Conservation (phyloP, 2,113 vertebrate species). For the Microtus montanus region DNA sequence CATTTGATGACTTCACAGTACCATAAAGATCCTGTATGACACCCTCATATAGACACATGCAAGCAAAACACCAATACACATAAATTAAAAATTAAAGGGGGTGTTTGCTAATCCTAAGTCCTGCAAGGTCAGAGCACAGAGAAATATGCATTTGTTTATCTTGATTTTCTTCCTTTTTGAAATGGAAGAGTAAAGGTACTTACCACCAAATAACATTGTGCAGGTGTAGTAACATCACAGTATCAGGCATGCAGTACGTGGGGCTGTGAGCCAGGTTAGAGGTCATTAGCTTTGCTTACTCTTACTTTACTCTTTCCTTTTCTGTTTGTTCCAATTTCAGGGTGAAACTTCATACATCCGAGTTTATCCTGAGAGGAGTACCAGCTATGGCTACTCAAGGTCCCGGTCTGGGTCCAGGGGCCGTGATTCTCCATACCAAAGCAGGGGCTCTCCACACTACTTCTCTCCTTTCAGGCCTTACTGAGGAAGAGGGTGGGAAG, state of each 20-base stretch:
- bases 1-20: background rate
- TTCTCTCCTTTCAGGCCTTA: slow-evolving; percentile 90
- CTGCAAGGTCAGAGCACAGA: background rate
- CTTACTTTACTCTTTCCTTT: slow-evolving; percentile 21
- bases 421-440: slow-evolving; percentile 92
- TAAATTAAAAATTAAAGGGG: background rate
- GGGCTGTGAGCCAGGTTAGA: background rate
- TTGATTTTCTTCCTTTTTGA: background rate
- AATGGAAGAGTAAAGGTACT: background rate
- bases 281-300: background rate
- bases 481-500: slow-evolving; percentile 78
- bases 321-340: slow-evolving; percentile 82
- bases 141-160: slow-evolving; percentile 4
- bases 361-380: slow-evolving; percentile 91
- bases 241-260: background rate
- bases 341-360: slow-evolving; percentile 94
- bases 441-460: slow-evolving; percentile 92
- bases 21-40: background rate
- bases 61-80: background rate
- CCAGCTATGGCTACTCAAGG: slow-evolving; percentile 91
- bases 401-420: slow-evolving; percentile 94
- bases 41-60: background rate
- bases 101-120: background rate
- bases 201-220: background rate
- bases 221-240: background rate